Evolutionary conservation across 2,797 vertebrate species (phyloP).

Genomic region (Notamacropus eugenii): DNA sequence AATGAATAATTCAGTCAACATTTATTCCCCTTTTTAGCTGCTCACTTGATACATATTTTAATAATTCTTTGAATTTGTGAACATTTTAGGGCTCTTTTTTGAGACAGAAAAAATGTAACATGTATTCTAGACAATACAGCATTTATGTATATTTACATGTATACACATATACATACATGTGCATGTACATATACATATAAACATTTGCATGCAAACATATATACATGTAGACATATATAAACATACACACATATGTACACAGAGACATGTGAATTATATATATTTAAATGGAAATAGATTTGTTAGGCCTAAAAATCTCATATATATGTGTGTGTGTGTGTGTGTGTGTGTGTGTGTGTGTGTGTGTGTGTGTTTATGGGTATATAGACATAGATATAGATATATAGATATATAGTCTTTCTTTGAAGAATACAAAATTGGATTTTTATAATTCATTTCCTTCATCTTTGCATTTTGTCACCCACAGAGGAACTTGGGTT

Average conservation of each 20-base stretch:
- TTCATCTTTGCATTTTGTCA: not conserved
- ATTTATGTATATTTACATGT: not conserved
- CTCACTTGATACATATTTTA: not conserved
- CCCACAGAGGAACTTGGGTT: not conserved
- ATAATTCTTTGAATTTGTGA: not conserved
- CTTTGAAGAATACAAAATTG: not conserved
- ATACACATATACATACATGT: no score
- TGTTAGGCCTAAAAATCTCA: no score
- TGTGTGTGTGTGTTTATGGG: no score
- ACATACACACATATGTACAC: no score
- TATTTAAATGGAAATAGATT: no score
- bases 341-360: no score
- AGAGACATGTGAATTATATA: no score
- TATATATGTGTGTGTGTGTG: no score
- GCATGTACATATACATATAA: no score
- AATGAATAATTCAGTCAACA: not conserved
- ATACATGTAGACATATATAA: no score
- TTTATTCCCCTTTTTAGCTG: not conserved
- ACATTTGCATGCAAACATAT: no score
- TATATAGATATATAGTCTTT: not conserved
- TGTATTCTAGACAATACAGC: not conserved
- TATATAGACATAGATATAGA: fast-evolving
- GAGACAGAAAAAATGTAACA: not conserved
- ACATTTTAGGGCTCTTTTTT: not conserved
- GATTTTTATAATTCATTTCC: not conserved